Evolutionary conservation across 2,113 vertebrate species (phyloP).

Genomic region (Dipodomys spectabilis): DNA sequence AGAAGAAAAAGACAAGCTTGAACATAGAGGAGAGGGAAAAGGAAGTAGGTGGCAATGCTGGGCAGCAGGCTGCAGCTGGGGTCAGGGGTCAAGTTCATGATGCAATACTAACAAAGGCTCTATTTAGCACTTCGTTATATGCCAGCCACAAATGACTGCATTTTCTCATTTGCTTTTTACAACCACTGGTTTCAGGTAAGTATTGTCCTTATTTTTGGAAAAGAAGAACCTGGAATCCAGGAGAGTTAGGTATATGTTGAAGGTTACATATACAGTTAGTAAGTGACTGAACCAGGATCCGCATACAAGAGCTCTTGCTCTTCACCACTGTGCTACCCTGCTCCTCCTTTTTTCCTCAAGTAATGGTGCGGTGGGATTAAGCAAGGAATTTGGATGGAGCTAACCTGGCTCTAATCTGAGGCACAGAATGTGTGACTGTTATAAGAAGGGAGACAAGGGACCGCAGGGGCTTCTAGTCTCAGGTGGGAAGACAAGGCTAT

Average conservation of each 20-base stretch:
- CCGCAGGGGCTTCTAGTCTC: not conserved
- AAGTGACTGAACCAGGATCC: not conserved
- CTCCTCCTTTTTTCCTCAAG: not conserved
- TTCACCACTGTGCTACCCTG: not conserved
- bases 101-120: not conserved
- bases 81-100: not conserved
- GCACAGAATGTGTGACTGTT: not conserved
- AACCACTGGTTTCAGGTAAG: not conserved
- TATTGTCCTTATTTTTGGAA: constrained; percentile 2
- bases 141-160: not conserved
- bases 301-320: not conserved
- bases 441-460: not conserved
- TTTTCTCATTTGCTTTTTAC: constrained; percentile 7
- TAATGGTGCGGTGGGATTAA: not conserved
- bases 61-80: not conserved
- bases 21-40: not conserved
- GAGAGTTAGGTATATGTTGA: not conserved
- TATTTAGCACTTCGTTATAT: not conserved
- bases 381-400: not conserved
- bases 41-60: not conserved
- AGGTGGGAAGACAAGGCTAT: not conserved
- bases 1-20: constrained; percentile 56
- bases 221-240: not conserved
- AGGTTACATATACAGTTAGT: not conserved
- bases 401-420: not conserved